phyloP scores from a whole-genome alignment of 2,888 invertebrate genomes.

The Macrosoma leucophasiata region DNA sequence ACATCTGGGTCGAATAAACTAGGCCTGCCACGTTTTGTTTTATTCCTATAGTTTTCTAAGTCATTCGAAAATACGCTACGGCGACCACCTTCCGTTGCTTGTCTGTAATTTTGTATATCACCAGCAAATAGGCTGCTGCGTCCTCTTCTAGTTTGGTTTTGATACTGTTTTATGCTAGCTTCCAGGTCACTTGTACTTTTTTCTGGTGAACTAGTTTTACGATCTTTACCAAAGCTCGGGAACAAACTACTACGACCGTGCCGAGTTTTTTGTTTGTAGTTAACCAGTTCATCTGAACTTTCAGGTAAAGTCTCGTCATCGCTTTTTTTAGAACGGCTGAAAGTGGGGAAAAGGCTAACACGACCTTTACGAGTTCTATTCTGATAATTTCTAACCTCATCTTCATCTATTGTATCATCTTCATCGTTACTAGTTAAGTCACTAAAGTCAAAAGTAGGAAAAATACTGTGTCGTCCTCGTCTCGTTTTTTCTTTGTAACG shows the following conservation, averaged over 20 bases:
- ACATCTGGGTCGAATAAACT: constrained; percentile 66
- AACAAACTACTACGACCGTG: constrained; percentile 57
- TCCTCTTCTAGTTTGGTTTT: constrained; percentile 46
- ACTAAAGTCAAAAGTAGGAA: constrained; percentile 59
- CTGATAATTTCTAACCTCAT: constrained; percentile 60
- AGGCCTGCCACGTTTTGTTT: constrained; percentile 55
- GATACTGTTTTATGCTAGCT: constrained; percentile 58
- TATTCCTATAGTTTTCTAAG: constrained; percentile 55
- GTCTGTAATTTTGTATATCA: constrained; percentile 39
- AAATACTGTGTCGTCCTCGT: constrained; percentile 58
- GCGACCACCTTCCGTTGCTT: constrained; percentile 33
- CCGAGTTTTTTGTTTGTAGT: constrained; percentile 60
- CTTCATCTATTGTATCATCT: constrained; percentile 56
- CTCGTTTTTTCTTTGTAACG: constrained; percentile 58
- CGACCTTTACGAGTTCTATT: constrained; percentile 60
- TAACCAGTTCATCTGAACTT: constrained; percentile 61
- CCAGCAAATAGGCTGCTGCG: constrained; percentile 46
- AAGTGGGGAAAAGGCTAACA: constrained; percentile 60
- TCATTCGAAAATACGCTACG: constrained; percentile 43
- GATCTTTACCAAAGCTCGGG: constrained; percentile 60
- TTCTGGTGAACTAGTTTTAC: constrained; percentile 49
- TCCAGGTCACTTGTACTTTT: constrained; percentile 50
- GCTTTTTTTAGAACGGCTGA: constrained; percentile 43
- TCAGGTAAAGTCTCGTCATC: constrained; percentile 61
- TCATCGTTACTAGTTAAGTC: constrained; percentile 50